A percentile compares a stretch with the other conserved stretches of the same genome.
Conservation (phyloP, 2,797 vertebrate species). For the Graptemys geographica region DNA sequence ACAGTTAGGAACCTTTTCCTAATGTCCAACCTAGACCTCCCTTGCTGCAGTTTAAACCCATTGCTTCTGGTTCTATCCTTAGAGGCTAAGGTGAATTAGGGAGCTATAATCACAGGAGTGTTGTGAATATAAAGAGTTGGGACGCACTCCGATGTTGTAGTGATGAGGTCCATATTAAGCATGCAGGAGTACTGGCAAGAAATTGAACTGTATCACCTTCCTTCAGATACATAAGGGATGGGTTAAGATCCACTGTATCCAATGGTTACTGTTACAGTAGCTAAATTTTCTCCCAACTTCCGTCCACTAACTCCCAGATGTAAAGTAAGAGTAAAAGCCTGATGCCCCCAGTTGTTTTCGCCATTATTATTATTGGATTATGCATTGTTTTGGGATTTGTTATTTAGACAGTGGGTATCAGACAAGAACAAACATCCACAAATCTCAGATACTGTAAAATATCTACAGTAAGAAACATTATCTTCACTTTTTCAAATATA, state of each 20-base stretch:
- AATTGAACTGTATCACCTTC: neutral
- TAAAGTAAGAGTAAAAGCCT: neutral
- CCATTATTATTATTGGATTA: neutral
- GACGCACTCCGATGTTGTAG: neutral
- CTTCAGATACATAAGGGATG: neutral
- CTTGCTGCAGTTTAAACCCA: too few relatives aligned
- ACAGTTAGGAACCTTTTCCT: too few relatives aligned
- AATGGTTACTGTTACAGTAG: neutral
- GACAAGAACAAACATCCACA: constrained; percentile 36
- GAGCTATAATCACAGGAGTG: neutral
- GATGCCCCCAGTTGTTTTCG: neutral
- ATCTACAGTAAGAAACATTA: constrained; percentile 41
- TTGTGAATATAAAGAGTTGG: neutral
- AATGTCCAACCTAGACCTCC: too few relatives aligned
- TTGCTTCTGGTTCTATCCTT: too few relatives aligned
- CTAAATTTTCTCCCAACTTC: neutral
- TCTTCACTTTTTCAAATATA: constrained; percentile 20
- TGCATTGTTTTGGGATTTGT: neutral
- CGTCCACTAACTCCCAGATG: neutral
- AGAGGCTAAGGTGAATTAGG: neutral
- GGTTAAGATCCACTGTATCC: neutral
- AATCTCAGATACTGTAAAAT: constrained; percentile 27
- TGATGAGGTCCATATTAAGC: neutral
- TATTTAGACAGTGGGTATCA: neutral
- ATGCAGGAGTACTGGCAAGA: neutral